Percentiles rank a stretch among this genome's conserved stretches.
Evolutionary conservation across 2,797 vertebrate genomes (phyloP).

Genomic region (Manis pentadactyla): DNA sequence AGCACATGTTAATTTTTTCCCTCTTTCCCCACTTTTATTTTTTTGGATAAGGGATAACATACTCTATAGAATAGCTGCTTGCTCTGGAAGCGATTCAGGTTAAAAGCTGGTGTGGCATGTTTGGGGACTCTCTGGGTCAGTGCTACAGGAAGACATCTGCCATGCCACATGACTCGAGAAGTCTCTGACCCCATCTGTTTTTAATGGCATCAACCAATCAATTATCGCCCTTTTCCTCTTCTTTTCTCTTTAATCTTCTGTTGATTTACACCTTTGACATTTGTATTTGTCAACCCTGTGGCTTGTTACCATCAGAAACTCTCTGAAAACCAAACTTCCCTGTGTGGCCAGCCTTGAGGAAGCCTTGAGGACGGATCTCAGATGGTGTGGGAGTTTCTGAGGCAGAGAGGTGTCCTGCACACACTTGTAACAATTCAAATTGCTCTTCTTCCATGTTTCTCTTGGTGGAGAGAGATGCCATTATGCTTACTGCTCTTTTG

Average conservation of each 20-base stretch:
- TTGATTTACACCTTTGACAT: conserved; percentile 77
- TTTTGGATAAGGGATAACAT: conserved; percentile 84
- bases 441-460: conserved; percentile 44
- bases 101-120: conserved; percentile 54
- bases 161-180: conserved; percentile 58
- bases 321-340: conserved; percentile 72
- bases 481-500: conserved; percentile 52
- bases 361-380: conserved; percentile 64
- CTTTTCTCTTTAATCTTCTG: conserved; percentile 73
- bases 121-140: conserved; percentile 71
- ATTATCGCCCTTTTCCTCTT: conserved; percentile 61
- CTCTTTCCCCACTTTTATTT: conserved; percentile 82
- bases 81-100: conserved; percentile 61
- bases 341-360: conserved; percentile 48
- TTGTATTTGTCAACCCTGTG: conserved; percentile 74
- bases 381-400: conserved; percentile 50
- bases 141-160: conserved; percentile 37
- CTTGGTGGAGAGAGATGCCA: conserved; percentile 21
- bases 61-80: conserved; percentile 84
- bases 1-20: conserved; percentile 87
- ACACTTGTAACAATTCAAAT: conserved; percentile 4
- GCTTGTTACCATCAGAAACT: conserved; percentile 48
- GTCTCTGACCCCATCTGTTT: conserved; percentile 68
- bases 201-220: conserved; percentile 76
- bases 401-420: conserved; percentile 40